phyloP scores from a whole-genome alignment of 2,888 invertebrate genomes.

The Sympetrum striolatum region DNA sequence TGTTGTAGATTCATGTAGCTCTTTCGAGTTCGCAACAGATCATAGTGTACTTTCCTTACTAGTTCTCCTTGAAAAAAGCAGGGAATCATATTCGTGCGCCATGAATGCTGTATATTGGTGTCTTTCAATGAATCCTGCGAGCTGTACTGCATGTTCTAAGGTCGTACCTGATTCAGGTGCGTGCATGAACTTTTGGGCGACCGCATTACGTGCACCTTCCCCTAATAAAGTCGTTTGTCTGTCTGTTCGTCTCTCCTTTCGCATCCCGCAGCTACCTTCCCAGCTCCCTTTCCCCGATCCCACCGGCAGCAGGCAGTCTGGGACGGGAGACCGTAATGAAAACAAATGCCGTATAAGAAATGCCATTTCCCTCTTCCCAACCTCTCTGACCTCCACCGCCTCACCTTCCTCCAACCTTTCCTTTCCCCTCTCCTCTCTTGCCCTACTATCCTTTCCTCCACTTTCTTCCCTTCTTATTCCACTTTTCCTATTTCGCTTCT shows the following conservation, averaged over 20 bases:
- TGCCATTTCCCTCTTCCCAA: conserved; percentile 20
- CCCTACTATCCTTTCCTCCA: neutral
- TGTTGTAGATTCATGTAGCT: too few relatives aligned
- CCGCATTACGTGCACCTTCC: neutral
- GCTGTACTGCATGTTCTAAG: neutral
- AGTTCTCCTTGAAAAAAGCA: too few relatives aligned
- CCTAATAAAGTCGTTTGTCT: neutral
- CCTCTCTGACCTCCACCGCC: neutral
- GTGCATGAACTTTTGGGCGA: neutral
- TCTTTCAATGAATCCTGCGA: too few relatives aligned
- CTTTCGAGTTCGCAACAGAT: too few relatives aligned
- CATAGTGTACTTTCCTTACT: too few relatives aligned
- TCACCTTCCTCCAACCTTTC: neutral
- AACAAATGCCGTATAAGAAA: conserved; percentile 45
- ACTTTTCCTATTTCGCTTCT: neutral
- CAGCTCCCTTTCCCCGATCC: neutral
- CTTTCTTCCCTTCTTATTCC: neutral
- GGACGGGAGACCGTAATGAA: conserved; percentile 34
- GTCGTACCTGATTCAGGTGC: neutral
- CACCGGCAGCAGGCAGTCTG: conserved; percentile 45
- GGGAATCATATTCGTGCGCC: too few relatives aligned
- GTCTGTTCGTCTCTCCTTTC: neutral
- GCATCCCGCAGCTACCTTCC: neutral
- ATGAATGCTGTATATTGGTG: too few relatives aligned
- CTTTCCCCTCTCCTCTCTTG: neutral